Evolutionary conservation across 2,888 invertebrate genomes (phyloP), one percentile per base, ranked within the genome.

Genomic region (Cacoxenus indagator): DNA sequence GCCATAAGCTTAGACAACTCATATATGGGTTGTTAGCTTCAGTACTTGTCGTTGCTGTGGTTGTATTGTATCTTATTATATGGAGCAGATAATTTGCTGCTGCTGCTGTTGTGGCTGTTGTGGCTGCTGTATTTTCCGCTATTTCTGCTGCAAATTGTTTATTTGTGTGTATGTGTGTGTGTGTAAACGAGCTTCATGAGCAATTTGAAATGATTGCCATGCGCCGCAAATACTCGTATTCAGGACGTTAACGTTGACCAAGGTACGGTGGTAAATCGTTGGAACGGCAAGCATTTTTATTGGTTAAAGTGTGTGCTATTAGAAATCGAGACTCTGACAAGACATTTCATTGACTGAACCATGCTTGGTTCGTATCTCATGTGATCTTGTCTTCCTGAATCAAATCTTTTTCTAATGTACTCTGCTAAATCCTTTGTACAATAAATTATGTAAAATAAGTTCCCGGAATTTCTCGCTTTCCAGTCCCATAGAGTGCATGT

Each of bases 31-130:
- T 62, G 26, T 43, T n/a, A n/a, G n/a, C n/a, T n/a, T n/a, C n/a
- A n/a, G n/a, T n/a, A n/a, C n/a, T n/a, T n/a, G n/a, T n/a, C n/a
- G n/a, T n/a, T 24, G 9, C 6, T 45, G 37, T 37, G 22, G 45
- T 37, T 22, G 26, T 29, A 14, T 29, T 57, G 24, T 24, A 14
- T 45, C 45, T 62, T 43, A 62, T 43, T 62, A 62, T 62, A 62
- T 62, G 61, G 61, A 62, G 61, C 61, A 62, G 61, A 62, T 62
- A 62, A 62, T 43, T 62, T 62, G 61, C 43, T 61, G 59, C 31
- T 19, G 57, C 57, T 29, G 59, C 22, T 59, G 29, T 29, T 55
- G n/a, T n/a, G n/a, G 31, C 31, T 59, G 26, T 17, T 59, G 59
- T 17, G 14, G 57, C 26, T 29, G 31, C 26, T 59, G 31, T 26